These are phyloP conservation scores for Phylloscopus collybita DNA, from an alignment of 2,797 vertebrate species.

Conservation along the genomic window DNA sequence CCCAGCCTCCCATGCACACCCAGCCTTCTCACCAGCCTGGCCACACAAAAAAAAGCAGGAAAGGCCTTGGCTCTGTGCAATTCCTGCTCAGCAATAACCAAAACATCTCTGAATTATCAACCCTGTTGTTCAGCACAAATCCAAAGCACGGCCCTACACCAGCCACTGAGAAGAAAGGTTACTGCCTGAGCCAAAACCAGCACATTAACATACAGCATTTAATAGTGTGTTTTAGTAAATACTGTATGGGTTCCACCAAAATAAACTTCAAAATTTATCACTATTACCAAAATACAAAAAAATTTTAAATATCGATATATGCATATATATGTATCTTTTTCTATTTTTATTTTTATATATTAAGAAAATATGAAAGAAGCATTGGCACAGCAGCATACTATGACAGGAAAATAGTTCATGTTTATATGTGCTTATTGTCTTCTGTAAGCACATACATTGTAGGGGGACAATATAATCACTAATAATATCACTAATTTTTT, in stretches of 20 bases:
- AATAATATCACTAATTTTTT: not conserved
- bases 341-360: not conserved
- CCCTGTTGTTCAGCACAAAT: not conserved
- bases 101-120: not conserved
- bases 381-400: not conserved
- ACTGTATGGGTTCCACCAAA: not conserved
- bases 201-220: not conserved
- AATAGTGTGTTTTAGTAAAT: not conserved
- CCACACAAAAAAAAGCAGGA: not conserved
- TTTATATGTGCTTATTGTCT: not conserved
- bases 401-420: not conserved
- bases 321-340: not conserved
- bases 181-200: not conserved
- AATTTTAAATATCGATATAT: not conserved
- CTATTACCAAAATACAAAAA: not conserved
- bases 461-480: not conserved
- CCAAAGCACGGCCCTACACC: not conserved
- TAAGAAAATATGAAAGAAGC: not conserved
- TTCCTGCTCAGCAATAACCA: not conserved
- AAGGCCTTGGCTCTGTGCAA: not conserved
- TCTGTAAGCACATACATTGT: not conserved
- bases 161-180: not conserved
- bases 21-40: not conserved
- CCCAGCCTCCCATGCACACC: accelerated
- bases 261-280: not conserved